Conservation (phyloP, 2,888 invertebrate species). For the Carpatolechia fugitivella region DNA sequence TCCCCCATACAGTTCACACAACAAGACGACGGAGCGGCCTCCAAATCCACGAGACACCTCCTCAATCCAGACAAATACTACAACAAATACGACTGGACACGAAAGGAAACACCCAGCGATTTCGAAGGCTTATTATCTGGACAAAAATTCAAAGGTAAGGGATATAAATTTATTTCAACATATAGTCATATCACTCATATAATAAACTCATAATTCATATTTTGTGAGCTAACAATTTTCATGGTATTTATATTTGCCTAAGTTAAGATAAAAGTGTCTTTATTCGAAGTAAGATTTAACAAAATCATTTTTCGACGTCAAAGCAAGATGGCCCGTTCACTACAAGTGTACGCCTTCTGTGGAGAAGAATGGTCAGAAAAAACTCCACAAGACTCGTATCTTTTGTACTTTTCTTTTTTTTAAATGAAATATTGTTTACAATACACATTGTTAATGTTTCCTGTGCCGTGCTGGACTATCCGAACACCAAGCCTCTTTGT, state of each 20-base stretch:
- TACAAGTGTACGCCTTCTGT: too few species aligned
- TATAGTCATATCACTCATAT: background rate
- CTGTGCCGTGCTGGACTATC: too few species aligned
- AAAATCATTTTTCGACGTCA: too few species aligned
- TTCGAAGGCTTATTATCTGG: conserved; percentile 62
- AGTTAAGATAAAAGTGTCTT: too few species aligned
- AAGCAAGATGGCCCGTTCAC: too few species aligned
- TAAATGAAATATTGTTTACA: too few species aligned
- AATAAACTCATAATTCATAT: background rate
- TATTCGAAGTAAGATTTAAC: too few species aligned
- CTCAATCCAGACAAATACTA: conserved; percentile 85
- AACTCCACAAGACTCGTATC: too few species aligned
- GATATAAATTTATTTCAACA: background rate
- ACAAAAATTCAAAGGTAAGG: conserved; percentile 67
- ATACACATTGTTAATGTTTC: too few species aligned
- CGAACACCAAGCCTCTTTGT: too few species aligned
- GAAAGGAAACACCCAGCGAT: conserved; percentile 74
- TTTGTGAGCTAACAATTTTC: background rate
- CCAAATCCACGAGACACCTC: conserved; percentile 89
- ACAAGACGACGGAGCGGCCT: conserved; percentile 86
- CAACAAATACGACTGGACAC: conserved; percentile 79
- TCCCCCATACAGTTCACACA: conserved; percentile 89
- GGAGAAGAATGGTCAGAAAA: too few species aligned
- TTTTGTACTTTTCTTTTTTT: too few species aligned
- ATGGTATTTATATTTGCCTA: background rate